Evolutionary conservation across 2,113 vertebrate species (phyloP).

Genomic region (Nyctereutes procyonoides): DNA sequence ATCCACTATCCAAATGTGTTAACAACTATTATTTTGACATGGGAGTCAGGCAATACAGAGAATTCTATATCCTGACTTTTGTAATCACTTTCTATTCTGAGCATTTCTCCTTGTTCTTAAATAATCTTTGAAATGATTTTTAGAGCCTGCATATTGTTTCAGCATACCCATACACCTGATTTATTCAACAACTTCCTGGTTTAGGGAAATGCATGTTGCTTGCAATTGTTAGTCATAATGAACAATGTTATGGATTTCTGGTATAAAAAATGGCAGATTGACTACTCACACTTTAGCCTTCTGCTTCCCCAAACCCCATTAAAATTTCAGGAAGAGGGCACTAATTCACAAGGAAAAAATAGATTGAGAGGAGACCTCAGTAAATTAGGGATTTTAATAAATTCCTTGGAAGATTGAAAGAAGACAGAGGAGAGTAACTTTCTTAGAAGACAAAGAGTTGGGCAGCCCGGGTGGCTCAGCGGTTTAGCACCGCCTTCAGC

Average conservation of each 20-base stretch:
- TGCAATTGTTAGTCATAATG: slow-evolving; percentile 50
- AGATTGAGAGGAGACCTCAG: not conserved
- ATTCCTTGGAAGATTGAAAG: not conserved
- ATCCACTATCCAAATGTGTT: not conserved
- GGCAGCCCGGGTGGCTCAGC: not conserved
- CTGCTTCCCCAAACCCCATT: not conserved
- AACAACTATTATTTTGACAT: slow-evolving; percentile 47
- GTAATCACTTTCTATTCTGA: slow-evolving; percentile 30
- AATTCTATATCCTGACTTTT: slow-evolving; percentile 13
- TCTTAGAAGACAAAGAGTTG: not conserved
- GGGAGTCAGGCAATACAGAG: not conserved
- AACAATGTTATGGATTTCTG: slow-evolving; percentile 17
- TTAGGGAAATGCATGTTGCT: not conserved
- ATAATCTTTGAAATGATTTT: slow-evolving; percentile 54
- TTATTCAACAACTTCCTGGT: slow-evolving; percentile 23
- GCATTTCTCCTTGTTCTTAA: slow-evolving; percentile 46
- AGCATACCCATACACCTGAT: not conserved
- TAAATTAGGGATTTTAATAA: slow-evolving; percentile 2
- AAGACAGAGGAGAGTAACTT: not conserved
- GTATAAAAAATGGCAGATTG: not conserved
- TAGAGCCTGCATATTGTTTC: not conserved
- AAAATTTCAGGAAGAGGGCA: not conserved
- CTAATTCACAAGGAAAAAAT: not conserved
- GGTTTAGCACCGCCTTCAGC: not conserved
- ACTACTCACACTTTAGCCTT: not conserved